These are phyloP conservation scores for Coptotermes formosanus DNA, from an alignment of 1,140 invertebrate species.

Conservation along the genomic window DNA sequence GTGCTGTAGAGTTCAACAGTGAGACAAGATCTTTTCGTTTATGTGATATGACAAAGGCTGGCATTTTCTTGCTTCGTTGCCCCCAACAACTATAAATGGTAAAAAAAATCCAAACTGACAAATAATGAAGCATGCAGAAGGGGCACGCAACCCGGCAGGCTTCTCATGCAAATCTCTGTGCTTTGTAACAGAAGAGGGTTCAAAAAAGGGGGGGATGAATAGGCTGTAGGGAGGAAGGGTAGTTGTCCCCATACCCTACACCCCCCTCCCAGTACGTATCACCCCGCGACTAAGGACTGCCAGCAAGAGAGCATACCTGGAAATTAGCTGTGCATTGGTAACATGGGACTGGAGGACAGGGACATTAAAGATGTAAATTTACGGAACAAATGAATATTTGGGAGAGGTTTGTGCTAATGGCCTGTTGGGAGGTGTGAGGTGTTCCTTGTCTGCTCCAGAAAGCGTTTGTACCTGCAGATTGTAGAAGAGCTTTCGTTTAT, in stretches of 20 bases:
- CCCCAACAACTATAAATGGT: not conserved
- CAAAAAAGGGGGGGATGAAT: not conserved
- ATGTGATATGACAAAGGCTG: not conserved
- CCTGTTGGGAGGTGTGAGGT: too few relatives aligned
- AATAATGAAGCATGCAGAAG: not conserved
- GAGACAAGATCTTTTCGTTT: not conserved
- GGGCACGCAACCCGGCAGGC: not conserved
- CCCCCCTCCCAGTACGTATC: not conserved
- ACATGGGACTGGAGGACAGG: too few relatives aligned
- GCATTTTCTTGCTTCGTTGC: constrained; percentile 6
- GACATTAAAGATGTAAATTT: too few relatives aligned
- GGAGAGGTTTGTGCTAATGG: too few relatives aligned
- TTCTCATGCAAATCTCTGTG: not conserved
- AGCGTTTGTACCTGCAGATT: too few relatives aligned
- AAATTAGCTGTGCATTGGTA: too few relatives aligned
- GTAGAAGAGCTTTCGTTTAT: too few relatives aligned
- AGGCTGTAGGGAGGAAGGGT: not conserved
- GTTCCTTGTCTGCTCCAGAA: too few relatives aligned
- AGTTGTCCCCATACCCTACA: not conserved
- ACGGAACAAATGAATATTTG: too few relatives aligned
- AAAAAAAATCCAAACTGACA: constrained; percentile 23
- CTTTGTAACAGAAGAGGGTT: not conserved
- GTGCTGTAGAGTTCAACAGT: not conserved
- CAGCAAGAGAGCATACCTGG: not conserved
- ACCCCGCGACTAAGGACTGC: not conserved